Percentiles rank a stretch among this genome's conserved stretches.
Evolutionary conservation across 2,888 invertebrate species (phyloP).

Genomic region (Temnothorax rugatulus): DNA sequence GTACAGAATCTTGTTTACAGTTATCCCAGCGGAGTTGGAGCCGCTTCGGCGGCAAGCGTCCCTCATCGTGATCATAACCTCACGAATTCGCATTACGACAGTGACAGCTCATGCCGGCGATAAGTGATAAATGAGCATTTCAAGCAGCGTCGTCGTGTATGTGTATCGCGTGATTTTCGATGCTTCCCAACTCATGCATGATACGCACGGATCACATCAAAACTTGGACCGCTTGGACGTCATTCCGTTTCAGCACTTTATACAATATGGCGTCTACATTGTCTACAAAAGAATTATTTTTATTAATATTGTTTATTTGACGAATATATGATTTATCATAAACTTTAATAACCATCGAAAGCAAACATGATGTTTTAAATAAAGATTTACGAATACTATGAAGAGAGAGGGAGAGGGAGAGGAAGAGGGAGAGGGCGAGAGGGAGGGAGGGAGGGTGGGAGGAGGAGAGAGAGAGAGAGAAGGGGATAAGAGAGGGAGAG

Average conservation of each 20-base stretch:
- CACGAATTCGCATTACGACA: constrained; percentile 59
- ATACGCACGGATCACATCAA: background rate
- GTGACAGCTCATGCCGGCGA: constrained; percentile 11
- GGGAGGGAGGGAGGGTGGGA: no score
- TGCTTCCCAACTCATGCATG: background rate
- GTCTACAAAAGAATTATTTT: no score
- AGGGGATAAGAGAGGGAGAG: no score
- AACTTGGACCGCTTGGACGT: background rate
- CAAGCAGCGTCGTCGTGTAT: background rate
- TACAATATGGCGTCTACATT: no score
- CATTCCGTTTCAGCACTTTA: background rate
- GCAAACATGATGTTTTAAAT: no score
- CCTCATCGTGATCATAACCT: constrained; percentile 60
- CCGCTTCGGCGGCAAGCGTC: background rate
- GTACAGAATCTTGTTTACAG: constrained; percentile 48
- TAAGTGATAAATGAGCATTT: background rate
- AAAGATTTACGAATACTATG: no score
- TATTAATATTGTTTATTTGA: no score
- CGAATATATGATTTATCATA: no score
- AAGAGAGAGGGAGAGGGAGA: no score
- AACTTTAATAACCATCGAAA: no score
- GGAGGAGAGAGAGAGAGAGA: no score
- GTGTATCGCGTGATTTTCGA: background rate
- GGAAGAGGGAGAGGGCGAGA: no score
- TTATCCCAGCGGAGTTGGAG: constrained; percentile 46